Conservation (phyloP, 2,888 invertebrate genomes). For the Phalera bucephala region DNA sequence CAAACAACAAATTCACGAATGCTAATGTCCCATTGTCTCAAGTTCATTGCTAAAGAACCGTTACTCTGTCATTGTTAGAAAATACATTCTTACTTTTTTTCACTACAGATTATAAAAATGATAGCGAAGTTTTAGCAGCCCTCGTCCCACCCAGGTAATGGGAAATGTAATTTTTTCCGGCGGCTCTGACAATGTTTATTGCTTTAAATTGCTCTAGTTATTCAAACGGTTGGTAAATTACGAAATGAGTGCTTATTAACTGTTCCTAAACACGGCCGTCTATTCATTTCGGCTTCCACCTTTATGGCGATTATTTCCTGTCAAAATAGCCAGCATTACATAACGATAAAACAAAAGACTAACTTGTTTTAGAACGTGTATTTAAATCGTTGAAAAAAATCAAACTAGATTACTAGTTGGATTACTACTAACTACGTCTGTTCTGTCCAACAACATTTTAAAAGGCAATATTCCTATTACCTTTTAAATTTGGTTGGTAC, state of each 20-base stretch:
- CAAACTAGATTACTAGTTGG: too few species aligned
- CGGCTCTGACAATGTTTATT: constrained; percentile 31
- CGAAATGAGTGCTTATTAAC: constrained; percentile 26
- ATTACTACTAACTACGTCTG: too few species aligned
- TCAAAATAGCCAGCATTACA: too few species aligned
- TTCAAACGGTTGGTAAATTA: constrained; percentile 31
- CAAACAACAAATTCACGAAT: constrained; percentile 33
- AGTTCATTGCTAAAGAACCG: constrained; percentile 26
- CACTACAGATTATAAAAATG: constrained; percentile 18
- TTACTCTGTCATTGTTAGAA: constrained; percentile 28
- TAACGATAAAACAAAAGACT: too few species aligned
- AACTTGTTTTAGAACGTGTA: too few species aligned
- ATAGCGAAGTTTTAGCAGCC: constrained; percentile 25
- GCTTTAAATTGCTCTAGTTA: constrained; percentile 36
- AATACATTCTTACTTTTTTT: constrained; percentile 24
- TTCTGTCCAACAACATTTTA: too few species aligned
- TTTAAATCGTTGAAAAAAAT: too few species aligned
- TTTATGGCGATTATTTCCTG: constrained; percentile 16
- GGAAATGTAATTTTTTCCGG: too few species aligned
- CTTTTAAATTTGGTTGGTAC: too few species aligned
- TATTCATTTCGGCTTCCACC: constrained; percentile 12
- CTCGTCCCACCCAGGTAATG: constrained; percentile 21
- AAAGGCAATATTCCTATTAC: too few species aligned
- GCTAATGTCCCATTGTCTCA: constrained; percentile 33
- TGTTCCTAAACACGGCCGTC: constrained; percentile 16